phyloP scores from a whole-genome alignment of 2,888 invertebrate genomes.

The Drosophila subsilvestris region DNA sequence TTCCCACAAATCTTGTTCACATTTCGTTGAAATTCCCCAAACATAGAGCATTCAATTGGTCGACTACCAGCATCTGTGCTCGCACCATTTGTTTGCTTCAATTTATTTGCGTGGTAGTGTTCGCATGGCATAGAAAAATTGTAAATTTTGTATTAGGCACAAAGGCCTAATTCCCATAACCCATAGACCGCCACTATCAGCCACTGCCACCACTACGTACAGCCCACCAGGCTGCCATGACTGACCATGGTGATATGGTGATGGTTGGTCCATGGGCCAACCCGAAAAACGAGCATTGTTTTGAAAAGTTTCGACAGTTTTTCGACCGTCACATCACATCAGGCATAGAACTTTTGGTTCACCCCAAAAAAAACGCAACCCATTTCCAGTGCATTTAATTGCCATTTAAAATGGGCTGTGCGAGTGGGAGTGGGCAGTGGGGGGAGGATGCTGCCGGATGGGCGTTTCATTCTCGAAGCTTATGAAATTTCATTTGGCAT shows the following conservation, averaged over 20 bases:
- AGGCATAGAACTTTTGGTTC: conserved; percentile 11
- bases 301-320: conserved; percentile 73
- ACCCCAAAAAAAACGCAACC: conserved; percentile 14
- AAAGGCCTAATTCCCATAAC: conserved; percentile 10
- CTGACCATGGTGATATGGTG: neutral
- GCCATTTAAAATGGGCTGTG: conserved; percentile 61
- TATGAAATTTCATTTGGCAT: conserved; percentile 74
- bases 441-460: neutral
- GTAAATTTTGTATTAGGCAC: conserved; percentile 51
- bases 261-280: no score
- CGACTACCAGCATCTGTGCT: neutral
- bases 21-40: neutral
- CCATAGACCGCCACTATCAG: neutral
- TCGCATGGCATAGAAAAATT: conserved; percentile 32
- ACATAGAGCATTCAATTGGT: neutral
- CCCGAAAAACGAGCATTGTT: conserved; percentile 49
- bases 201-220: neutral
- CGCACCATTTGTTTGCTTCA: neutral
- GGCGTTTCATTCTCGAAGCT: conserved; percentile 38
- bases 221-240: neutral
- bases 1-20: no score
- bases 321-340: conserved; percentile 59
- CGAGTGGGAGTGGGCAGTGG: neutral
- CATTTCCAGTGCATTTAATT: conserved; percentile 57
- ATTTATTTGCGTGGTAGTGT: conserved; percentile 18